phyloP scores from a whole-genome alignment of 2,797 vertebrate species.

The Siniperca undulata region DNA sequence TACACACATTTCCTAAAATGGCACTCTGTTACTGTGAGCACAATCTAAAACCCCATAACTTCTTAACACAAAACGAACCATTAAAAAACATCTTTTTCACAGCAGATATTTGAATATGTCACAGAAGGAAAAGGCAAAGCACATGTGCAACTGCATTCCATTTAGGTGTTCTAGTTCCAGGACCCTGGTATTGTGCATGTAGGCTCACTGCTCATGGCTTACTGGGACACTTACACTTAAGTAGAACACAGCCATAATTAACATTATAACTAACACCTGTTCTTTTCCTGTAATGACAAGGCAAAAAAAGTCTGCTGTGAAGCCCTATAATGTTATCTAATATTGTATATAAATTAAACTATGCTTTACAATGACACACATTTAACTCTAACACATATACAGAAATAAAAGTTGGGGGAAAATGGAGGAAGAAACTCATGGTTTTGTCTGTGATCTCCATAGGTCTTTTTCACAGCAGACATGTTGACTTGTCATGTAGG shows the following conservation, averaged over 20 bases:
- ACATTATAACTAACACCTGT: constrained; percentile 5
- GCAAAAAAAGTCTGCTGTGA: background rate
- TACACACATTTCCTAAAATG: background rate
- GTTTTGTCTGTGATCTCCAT: background rate
- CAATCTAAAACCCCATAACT: background rate
- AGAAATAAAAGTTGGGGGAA: background rate
- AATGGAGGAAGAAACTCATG: background rate
- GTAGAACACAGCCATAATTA: background rate
- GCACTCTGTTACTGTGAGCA: background rate
- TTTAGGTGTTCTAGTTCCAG: background rate
- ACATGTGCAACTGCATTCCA: background rate
- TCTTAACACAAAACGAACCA: background rate
- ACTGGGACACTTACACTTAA: constrained; percentile 3
- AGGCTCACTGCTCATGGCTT: background rate
- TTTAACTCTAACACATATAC: too few relatives aligned
- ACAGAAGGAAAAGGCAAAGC: background rate
- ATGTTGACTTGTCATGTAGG: background rate
- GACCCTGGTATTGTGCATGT: background rate
- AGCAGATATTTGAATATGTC: background rate
- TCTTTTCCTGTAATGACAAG: background rate
- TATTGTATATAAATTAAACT: background rate
- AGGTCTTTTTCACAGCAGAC: background rate
- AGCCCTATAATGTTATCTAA: background rate
- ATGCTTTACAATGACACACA: background rate
- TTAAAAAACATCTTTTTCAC: background rate